Evolutionary conservation across 2,888 invertebrate species (phyloP).

Genomic region (Creontiades dilutus): DNA sequence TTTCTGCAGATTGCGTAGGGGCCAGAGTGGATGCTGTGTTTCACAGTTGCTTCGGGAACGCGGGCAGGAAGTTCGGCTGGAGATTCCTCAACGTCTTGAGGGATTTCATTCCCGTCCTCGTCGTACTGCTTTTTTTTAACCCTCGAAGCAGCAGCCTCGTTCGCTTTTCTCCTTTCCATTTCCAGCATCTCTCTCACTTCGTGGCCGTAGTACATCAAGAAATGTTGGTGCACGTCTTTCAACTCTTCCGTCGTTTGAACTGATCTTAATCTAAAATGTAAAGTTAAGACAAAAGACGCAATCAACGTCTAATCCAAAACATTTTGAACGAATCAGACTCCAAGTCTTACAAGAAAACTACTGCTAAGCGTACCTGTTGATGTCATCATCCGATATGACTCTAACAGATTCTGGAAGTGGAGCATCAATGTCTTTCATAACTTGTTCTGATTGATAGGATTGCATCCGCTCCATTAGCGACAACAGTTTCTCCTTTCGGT

Average conservation of each 20-base stretch:
- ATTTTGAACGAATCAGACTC: no score
- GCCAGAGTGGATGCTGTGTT: conserved; percentile 92
- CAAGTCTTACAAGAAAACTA: not conserved
- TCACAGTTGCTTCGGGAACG: conserved; percentile 82
- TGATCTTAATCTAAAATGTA: conserved; percentile 81
- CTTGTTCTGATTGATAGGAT: conserved; percentile 90
- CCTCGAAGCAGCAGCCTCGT: conserved; percentile 77
- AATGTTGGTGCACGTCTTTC: conserved; percentile 95
- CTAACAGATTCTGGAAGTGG: conserved; percentile 91
- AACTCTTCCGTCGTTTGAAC: conserved; percentile 94
- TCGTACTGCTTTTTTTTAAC: conserved; percentile 71
- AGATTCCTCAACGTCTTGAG: conserved; percentile 81
- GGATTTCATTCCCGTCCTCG: conserved; percentile 77
- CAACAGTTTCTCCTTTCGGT: conserved; percentile 89
- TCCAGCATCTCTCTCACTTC: conserved; percentile 81
- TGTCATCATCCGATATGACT: conserved; percentile 90
- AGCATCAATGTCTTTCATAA: conserved; percentile 90
- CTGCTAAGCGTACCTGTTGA: conserved; percentile 82
- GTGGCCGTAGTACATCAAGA: conserved; percentile 93
- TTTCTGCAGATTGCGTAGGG: conserved; percentile 92
- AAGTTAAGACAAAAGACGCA: not conserved
- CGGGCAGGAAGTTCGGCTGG: conserved; percentile 81
- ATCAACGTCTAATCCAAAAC: no score
- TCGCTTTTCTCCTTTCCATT: conserved; percentile 77
- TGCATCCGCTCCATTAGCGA: conserved; percentile 94